Evolutionary conservation across 2,113 vertebrate species (phyloP), one percentile per base, ranked within the genome.

Genomic region (Oryzias javanicus): DNA sequence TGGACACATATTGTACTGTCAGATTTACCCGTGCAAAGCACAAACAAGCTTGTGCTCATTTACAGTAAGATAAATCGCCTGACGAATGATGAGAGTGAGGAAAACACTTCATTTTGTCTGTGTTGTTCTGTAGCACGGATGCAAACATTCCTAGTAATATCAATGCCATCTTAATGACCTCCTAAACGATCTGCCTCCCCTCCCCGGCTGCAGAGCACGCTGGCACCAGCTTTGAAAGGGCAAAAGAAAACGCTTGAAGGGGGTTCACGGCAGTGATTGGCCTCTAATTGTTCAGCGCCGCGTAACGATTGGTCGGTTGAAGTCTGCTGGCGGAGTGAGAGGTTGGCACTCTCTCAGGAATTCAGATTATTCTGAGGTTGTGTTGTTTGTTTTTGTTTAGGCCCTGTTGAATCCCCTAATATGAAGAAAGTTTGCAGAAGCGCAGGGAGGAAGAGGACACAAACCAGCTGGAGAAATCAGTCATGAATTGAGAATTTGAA

Each of bases 371-470:
- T 82, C 24, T 1, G 69, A 62, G 50, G 70, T 75, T 69, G 76
- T 67, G 61, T 66, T 68, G 69, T 76, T 80, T 85, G 79, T 67
- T 42, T 17, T 53, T 73, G 62, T 74, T 88, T 72, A 84, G 86
- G 83, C 76, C 77, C 72, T 80, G 76, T 67, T 46, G 60, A 17
- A 64, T 60, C 63, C 49, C 60, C 57, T 71, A 55, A 42, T 64
- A 70, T 60, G 64, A 63, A 69, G 22, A n/a, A 64, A 51, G 46
- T 67, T 60, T 60, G 42, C 49, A 42, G 77, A 70, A 79, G 80
- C 80, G 74, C 24, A 61, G 47, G 10, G n/a, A 55, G 57, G 48
- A 3, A 48, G n/a, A 18, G 47, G 51, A 24, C 41, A 27, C 19
- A 64, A 65, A 67, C 24, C 48, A 7, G 46, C 46, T 17, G 19